Conservation (phyloP, 2,888 invertebrate genomes). For the Athetis lepigone region DNA sequence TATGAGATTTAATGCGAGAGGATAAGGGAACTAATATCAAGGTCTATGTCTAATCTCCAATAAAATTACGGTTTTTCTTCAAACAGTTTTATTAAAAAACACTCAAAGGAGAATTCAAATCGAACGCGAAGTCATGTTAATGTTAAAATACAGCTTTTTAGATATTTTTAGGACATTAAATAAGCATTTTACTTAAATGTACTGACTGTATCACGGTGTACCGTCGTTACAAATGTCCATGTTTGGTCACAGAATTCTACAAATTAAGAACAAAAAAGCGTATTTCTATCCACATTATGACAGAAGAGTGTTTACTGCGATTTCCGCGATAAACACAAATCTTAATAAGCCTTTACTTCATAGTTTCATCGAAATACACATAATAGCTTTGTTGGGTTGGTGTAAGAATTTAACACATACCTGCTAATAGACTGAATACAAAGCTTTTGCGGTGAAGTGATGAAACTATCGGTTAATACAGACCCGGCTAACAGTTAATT, state of each 20-base stretch:
- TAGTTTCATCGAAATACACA: constrained; percentile 8
- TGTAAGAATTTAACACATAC: constrained; percentile 41
- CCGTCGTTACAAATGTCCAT: no score
- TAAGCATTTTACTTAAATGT: no score
- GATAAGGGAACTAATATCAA: not conserved
- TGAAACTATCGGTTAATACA: constrained; percentile 48
- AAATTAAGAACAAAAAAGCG: no score
- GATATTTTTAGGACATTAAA: no score
- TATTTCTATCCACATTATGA: not conserved
- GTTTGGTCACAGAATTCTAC: no score
- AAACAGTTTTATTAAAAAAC: no score
- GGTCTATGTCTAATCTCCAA: not conserved
- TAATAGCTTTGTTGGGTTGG: constrained; percentile 17
- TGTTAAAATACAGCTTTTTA: no score
- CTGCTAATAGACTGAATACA: constrained; percentile 54
- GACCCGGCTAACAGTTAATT: constrained; percentile 47
- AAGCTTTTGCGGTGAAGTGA: constrained; percentile 34
- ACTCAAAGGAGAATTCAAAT: no score
- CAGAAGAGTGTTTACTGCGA: constrained; percentile 10
- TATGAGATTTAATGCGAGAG: no score
- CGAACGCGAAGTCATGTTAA: no score
- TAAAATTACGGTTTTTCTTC: no score
- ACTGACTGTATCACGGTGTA: no score
- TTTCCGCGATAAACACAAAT: not conserved
- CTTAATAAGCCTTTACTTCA: not conserved